Conservation (phyloP, 2,113 vertebrate species). For the Ramphastos sulfuratus region DNA sequence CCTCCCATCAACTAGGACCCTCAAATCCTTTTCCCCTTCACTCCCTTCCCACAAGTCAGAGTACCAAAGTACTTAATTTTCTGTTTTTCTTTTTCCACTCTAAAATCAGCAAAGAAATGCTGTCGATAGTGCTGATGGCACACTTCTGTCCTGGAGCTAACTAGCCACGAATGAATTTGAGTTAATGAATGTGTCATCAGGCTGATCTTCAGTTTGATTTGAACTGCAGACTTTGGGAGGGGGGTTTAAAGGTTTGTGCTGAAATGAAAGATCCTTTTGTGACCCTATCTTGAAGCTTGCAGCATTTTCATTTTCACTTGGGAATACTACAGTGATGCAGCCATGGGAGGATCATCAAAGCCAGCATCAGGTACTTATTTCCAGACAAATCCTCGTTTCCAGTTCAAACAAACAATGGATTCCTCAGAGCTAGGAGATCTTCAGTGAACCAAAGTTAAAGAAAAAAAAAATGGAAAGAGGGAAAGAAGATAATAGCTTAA, state of each 20-base stretch:
- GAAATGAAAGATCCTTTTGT: slow-evolving; percentile 6
- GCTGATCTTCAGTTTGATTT: background rate
- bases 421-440: slow-evolving; percentile 67
- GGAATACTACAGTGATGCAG: background rate
- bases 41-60: background rate
- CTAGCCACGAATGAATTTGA: background rate
- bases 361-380: background rate
- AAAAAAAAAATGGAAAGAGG: background rate
- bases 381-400: slow-evolving; percentile 64
- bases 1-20: too few relatives aligned
- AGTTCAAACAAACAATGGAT: slow-evolving; percentile 77
- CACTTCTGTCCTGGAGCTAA: background rate
- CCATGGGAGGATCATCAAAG: background rate
- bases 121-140: background rate
- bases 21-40: too few relatives aligned
- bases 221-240: background rate
- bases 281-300: background rate
- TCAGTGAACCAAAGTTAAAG: slow-evolving; percentile 21
- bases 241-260: background rate
- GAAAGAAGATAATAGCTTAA: slow-evolving; percentile 77
- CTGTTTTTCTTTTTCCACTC: background rate
- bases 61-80: background rate
- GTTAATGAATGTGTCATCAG: background rate
- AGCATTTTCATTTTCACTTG: background rate
- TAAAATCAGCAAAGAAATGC: background rate